Conservation (phyloP, 2,797 vertebrate genomes). For the Channa striata region DNA sequence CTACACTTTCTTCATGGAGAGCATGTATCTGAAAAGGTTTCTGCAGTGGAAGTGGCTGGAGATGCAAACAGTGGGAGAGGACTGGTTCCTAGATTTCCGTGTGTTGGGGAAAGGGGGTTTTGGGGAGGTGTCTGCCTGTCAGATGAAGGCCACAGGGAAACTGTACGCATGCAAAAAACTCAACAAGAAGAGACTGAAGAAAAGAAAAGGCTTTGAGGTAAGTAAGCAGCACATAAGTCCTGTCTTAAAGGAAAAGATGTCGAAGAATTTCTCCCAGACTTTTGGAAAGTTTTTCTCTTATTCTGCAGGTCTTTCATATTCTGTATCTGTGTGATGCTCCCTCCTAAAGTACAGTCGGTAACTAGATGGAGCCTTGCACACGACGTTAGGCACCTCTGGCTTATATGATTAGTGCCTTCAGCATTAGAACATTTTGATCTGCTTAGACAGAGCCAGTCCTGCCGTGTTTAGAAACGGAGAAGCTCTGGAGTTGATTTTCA, state of each 20-base stretch:
- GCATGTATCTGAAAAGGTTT: constrained; percentile 88
- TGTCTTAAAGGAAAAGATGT: not conserved
- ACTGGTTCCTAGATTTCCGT: constrained; percentile 92
- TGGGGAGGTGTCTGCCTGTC: constrained; percentile 92
- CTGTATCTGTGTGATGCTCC: constrained; percentile 8
- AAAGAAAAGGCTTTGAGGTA: constrained; percentile 90
- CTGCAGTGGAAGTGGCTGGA: constrained; percentile 96
- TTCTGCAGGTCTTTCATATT: not conserved
- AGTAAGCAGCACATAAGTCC: not conserved
- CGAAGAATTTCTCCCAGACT: not conserved
- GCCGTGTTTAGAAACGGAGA: constrained; percentile 64
- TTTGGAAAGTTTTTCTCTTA: not conserved
- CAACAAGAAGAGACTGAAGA: constrained; percentile 93
- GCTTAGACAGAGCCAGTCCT: constrained; percentile 58
- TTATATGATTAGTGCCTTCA: constrained; percentile 50
- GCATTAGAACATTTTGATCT: constrained; percentile 66
- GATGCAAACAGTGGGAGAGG: constrained; percentile 85
- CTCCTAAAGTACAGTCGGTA: constrained; percentile 9
- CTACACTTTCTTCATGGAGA: constrained; percentile 86
- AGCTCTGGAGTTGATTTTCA: constrained; percentile 39
- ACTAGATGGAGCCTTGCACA: constrained; percentile 18
- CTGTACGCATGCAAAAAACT: constrained; percentile 94
- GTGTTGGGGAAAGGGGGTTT: constrained; percentile 93
- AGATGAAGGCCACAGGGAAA: constrained; percentile 90
- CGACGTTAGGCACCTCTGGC: constrained; percentile 21